phyloP scores from a whole-genome alignment of 2,888 invertebrate genomes.

The Flexamia atlantica region DNA sequence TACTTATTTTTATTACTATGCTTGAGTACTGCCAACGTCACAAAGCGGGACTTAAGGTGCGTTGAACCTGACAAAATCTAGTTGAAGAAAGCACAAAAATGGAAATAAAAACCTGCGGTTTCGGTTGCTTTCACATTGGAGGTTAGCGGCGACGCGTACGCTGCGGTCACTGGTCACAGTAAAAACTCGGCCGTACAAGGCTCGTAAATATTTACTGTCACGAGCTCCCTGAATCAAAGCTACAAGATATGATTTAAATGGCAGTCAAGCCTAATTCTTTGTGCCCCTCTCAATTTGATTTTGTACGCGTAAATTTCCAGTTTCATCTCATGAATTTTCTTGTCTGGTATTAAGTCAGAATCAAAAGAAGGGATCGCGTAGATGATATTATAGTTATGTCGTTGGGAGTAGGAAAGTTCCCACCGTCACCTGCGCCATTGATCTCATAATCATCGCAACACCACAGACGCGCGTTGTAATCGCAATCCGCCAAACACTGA shows the following conservation, averaged over 20 bases:
- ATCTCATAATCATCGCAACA: conserved; percentile 1
- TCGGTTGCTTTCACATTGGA: conserved; percentile 18
- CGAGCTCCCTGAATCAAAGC: too few species aligned
- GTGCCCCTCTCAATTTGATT: too few species aligned
- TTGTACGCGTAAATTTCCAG: too few species aligned
- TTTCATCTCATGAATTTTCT: too few species aligned
- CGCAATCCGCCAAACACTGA: conserved; percentile 30
- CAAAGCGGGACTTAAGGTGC: too few species aligned
- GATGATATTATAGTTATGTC: too few species aligned
- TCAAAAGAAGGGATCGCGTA: too few species aligned
- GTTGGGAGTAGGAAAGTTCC: background rate
- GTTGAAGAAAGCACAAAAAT: conserved; percentile 15
- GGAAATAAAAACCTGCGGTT: background rate
- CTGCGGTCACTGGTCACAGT: background rate
- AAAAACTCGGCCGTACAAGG: background rate
- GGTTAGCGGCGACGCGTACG: background rate
- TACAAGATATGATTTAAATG: too few species aligned
- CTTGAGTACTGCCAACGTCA: too few species aligned
- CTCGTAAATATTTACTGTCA: background rate
- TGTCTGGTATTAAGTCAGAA: too few species aligned
- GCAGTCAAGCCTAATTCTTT: too few species aligned
- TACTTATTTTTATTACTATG: too few species aligned
- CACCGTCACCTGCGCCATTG: conserved; percentile 2
- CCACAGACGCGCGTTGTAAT: background rate
- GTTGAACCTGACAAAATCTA: background rate